A percentile compares a stretch with the other conserved stretches of the same genome.
These are phyloP conservation scores for Ochropleura plecta DNA, from an alignment of 2,888 invertebrate species.

Conservation along the genomic window DNA sequence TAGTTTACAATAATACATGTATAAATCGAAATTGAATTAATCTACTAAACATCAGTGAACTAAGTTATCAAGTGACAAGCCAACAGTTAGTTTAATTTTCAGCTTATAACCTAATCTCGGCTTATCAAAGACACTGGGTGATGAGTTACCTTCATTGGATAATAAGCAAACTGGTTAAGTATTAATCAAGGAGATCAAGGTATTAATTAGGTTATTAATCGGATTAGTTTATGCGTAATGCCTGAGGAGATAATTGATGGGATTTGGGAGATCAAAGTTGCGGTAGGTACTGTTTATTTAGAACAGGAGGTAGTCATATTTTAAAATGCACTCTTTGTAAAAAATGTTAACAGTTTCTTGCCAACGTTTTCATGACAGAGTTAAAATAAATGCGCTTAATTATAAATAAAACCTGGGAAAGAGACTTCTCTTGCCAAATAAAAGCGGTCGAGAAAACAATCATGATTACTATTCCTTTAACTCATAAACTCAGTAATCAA, in stretches of 20 bases:
- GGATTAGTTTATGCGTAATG: slow-evolving; percentile 39
- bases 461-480: neutral
- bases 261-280: neutral
- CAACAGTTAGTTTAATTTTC: slow-evolving; percentile 39
- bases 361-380: neutral
- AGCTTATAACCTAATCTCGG: slow-evolving; percentile 41
- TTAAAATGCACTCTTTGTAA: neutral
- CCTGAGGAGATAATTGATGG: slow-evolving; percentile 26
- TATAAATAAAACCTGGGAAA: neutral
- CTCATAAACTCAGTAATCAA: neutral
- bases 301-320: neutral
- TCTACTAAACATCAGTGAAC: neutral
- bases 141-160: slow-evolving; percentile 43
- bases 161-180: slow-evolving; percentile 53
- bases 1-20: neutral
- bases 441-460: neutral
- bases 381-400: neutral
- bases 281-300: neutral
- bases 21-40: neutral
- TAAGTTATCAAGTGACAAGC: slow-evolving; percentile 10
- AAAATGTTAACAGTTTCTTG: slow-evolving; percentile 1
- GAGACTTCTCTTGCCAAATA: neutral
- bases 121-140: slow-evolving; percentile 54
- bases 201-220: slow-evolving; percentile 59
- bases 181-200: slow-evolving; percentile 55